Evolutionary conservation across 2,113 vertebrate genomes (phyloP).

Genomic region (Malurus cyaneus): DNA sequence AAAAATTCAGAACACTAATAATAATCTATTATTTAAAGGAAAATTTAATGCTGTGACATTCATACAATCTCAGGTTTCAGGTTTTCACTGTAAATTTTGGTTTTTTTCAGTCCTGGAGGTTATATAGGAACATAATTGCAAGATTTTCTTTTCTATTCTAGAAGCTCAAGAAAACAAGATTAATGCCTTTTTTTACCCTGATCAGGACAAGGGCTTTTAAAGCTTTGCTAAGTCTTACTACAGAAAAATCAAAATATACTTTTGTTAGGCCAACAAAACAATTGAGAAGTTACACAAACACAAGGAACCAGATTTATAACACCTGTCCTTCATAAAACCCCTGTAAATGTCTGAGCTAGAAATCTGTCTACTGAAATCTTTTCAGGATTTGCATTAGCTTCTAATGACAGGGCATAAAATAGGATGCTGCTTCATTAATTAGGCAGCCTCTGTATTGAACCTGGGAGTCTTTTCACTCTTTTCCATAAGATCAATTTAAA

Average conservation of each 20-base stretch:
- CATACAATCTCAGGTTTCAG: neutral
- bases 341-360: neutral
- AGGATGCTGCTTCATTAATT: neutral
- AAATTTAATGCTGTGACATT: neutral
- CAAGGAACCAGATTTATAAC: neutral
- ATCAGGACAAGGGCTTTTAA: neutral
- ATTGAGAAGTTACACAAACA: neutral
- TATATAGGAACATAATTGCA: neutral
- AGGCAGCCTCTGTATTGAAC: accelerated
- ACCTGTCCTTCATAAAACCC: neutral
- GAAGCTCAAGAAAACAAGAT: neutral
- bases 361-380: neutral
- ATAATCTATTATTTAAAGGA: neutral
- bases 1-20: accelerated
- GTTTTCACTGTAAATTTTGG: neutral
- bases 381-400: neutral
- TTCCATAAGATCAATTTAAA: neutral
- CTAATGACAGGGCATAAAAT: neutral
- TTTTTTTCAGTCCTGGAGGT: neutral
- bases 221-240: neutral
- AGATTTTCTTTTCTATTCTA: neutral
- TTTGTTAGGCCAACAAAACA: neutral
- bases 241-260: neutral
- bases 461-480: neutral
- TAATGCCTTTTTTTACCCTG: neutral